Base-by-base conservation (phyloP, 2,888 invertebrate species). In the Ceramica pisi region DNA sequence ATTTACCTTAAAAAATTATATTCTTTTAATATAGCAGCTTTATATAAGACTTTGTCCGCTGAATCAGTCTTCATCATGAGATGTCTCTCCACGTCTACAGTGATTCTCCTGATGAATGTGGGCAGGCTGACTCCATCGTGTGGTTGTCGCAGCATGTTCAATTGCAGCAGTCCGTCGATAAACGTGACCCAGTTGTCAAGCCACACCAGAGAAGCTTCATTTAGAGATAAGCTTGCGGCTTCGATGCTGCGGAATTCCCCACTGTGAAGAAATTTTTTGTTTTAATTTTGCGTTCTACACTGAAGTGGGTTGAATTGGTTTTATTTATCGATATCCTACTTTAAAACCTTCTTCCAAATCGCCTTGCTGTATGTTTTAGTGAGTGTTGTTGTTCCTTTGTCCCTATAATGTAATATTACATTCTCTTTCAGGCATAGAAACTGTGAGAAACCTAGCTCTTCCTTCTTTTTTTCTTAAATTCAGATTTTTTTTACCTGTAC, bases 131-230 rank as follows among this genome's bases (percentile, higher is more conserved):
- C 93, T 1, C 96, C 95, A 57, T 97, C 95, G 5, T 96, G 94
- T 38, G 96, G 95, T 64, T 96, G 93, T 51, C 96, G 96, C 21
- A 98, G 86, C 10, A 97, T 96, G 62, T 97, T 96, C 73, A 98
- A 96, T 93, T 98, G 98, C 35, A 99, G 92, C 96, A 98, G 97
- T 0, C 97, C 97, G 90, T 98, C 98, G 85, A 98, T 95, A 87
- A 98, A 97, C 6, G 97, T 96, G 0, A 97, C 97, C 98, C 98
- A 99, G 90, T 98, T 97, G 70, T 97, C 96, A 19, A 95, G 94
- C 98, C 98, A 98, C 53, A 90, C 87, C 0, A 96, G 75, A 41
- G 83, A 67, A 2, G 94, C 96, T 41, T 87, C 85, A 1, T 86
- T 90, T 14, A 91, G 62, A 2, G 82, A 68, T 7, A 72, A 38